Conservation (phyloP, 2,113 vertebrate genomes). For the Engraulis encrasicolus region DNA sequence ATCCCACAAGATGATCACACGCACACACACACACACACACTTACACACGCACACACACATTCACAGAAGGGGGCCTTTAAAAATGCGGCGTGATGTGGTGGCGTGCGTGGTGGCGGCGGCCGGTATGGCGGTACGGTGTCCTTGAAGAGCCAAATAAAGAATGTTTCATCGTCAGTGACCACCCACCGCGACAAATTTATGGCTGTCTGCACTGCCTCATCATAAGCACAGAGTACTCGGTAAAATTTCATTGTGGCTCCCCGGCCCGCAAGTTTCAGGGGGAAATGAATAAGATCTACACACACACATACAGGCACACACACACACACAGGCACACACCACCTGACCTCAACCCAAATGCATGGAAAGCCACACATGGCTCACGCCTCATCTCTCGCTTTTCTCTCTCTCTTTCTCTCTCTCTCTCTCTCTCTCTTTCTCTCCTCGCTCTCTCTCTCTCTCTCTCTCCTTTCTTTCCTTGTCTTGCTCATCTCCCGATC, state of each 20-base stretch:
- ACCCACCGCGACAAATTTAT: constrained; percentile 59
- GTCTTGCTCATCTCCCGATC: too few species aligned
- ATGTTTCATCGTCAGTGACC: constrained; percentile 58
- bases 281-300: constrained; percentile 59
- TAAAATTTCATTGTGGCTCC: constrained; percentile 55
- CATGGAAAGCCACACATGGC: too few species aligned
- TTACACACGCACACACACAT: too few species aligned
- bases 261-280: constrained; percentile 37
- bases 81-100: constrained; percentile 44
- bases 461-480: too few species aligned
- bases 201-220: constrained; percentile 41
- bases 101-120: too few species aligned
- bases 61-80: too few species aligned
- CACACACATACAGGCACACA: constrained; percentile 60
- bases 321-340: constrained; percentile 48
- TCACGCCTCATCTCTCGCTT: too few species aligned
- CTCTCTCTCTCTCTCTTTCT: too few species aligned
- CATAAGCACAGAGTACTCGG: constrained; percentile 58
- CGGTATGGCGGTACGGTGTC: too few species aligned
- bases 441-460: too few species aligned
- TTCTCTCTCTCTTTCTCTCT: too few species aligned
- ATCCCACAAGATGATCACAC: constrained; percentile 16
- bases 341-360: constrained; percentile 58
- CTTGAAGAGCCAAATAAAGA: constrained; percentile 64
- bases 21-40: too few species aligned